Evolutionary conservation across 2,888 invertebrate species (phyloP).

Genomic region (Drosophila rubida): DNA sequence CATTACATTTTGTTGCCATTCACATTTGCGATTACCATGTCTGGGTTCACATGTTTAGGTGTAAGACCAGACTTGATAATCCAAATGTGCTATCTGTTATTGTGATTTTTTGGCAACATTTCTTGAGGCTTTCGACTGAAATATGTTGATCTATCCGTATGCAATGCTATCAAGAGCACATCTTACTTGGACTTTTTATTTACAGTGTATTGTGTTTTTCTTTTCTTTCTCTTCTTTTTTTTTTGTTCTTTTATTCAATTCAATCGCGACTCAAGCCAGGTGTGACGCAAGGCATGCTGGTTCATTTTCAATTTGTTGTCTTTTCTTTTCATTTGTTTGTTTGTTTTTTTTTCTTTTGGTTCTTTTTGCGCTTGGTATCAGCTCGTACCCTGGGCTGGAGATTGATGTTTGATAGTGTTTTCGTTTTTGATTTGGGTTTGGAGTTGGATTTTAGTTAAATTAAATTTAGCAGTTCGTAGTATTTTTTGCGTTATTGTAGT

Average conservation of each 20-base stretch:
- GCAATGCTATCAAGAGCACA: slow-evolving; percentile 14
- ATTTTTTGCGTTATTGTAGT: slow-evolving; percentile 50
- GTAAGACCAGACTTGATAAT: slow-evolving; percentile 57
- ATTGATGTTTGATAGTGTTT: slow-evolving; percentile 36
- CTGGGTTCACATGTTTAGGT: slow-evolving; percentile 56
- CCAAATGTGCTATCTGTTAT: slow-evolving; percentile 40
- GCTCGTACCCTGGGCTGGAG: slow-evolving; percentile 73
- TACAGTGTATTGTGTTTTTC: slow-evolving; percentile 61
- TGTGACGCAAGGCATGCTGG: slow-evolving; percentile 79
- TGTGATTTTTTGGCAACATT: slow-evolving; percentile 23
- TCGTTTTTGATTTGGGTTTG: slow-evolving; percentile 34
- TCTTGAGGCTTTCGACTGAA: slow-evolving; percentile 42
- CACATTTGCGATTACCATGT: slow-evolving; percentile 63
- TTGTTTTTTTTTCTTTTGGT: slow-evolving; percentile 17
- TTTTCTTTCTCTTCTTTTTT: neutral
- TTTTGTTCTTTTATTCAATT: slow-evolving; percentile 64
- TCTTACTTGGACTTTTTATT: slow-evolving; percentile 54
- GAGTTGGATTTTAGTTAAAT: slow-evolving; percentile 31
- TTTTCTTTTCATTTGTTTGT: neutral
- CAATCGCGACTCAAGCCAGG: slow-evolving; percentile 81
- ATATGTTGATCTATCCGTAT: slow-evolving; percentile 37
- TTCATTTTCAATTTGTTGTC: slow-evolving; percentile 12
- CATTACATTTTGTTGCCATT: slow-evolving; percentile 4
- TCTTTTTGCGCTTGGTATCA: slow-evolving; percentile 61
- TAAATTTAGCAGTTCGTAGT: slow-evolving; percentile 43